These are phyloP conservation scores for Megaceryle maxima DNA, from an alignment of 2,113 vertebrate genomes.

Conservation along the genomic window DNA sequence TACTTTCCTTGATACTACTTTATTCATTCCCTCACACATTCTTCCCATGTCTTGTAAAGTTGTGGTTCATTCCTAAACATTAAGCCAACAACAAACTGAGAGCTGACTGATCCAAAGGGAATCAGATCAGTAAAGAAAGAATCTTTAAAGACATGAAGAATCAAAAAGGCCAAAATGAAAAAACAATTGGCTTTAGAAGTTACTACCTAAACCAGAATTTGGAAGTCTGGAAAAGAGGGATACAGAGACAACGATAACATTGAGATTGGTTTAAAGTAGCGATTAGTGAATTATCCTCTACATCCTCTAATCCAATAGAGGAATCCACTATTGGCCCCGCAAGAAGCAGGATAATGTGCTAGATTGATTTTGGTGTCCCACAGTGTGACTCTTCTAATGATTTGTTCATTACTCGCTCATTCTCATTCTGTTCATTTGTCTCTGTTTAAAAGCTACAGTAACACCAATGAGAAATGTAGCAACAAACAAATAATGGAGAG, in stretches of 20 bases:
- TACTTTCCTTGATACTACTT: neutral
- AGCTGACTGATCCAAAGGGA: neutral
- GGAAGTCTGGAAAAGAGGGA: neutral
- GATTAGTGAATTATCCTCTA: neutral
- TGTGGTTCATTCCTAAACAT: neutral
- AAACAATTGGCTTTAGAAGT: neutral
- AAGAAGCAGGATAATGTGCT: neutral
- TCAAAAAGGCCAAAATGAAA: neutral
- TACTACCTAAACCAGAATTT: neutral
- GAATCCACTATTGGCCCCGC: neutral
- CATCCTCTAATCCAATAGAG: neutral
- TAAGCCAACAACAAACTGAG: neutral
- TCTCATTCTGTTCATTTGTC: neutral
- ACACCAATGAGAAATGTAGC: neutral
- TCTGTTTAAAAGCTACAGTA: neutral
- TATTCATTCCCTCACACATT: neutral
- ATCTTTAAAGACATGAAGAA: neutral
- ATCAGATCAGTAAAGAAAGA: neutral
- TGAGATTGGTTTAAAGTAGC: neutral
- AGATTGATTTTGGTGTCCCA: neutral
- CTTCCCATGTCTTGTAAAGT: neutral
- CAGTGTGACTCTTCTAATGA: neutral
- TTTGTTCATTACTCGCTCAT: neutral
- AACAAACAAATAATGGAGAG: neutral
- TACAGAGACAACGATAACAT: neutral